Conservation (phyloP, 2,888 invertebrate genomes). For the Scaptomyza tumidula region DNA sequence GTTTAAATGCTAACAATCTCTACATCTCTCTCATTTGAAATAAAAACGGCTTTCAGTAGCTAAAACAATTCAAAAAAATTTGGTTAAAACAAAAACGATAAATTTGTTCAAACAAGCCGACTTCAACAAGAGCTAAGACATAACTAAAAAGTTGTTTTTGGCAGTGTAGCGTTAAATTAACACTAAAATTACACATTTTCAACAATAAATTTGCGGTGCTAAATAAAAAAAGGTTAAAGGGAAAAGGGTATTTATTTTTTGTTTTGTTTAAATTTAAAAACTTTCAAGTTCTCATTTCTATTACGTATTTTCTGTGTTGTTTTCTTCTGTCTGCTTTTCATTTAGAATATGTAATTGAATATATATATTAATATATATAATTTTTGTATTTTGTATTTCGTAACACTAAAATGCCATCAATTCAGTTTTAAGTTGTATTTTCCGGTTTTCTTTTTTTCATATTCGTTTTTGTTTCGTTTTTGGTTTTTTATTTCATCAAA, state of each 20-base stretch:
- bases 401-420: slow-evolving; percentile 72
- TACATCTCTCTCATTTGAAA: slow-evolving; percentile 72
- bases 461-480: background rate
- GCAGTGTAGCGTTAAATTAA: slow-evolving; percentile 66
- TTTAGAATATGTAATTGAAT: slow-evolving; percentile 58
- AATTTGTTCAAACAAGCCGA: background rate
- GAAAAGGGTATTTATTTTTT: slow-evolving; percentile 2
- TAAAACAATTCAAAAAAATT: slow-evolving; percentile 6
- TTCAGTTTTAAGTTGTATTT: slow-evolving; percentile 66
- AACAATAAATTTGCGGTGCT: slow-evolving; percentile 4
- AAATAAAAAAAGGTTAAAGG: background rate
- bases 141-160: slow-evolving; percentile 44
- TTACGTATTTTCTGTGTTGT: slow-evolving; percentile 62
- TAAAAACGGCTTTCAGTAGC: slow-evolving; percentile 15
- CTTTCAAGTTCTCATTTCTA: slow-evolving; percentile 20
- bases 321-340: slow-evolving; percentile 25
- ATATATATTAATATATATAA: slow-evolving; percentile 39
- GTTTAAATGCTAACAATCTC: slow-evolving; percentile 77
- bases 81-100: background rate
- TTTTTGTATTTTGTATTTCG: slow-evolving; percentile 20
- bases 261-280: slow-evolving; percentile 13
- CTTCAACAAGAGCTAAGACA: slow-evolving; percentile 18
- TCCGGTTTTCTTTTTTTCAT: slow-evolving; percentile 5
- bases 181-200: background rate
- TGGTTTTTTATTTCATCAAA: slow-evolving; percentile 6